Evolutionary conservation across 2,113 vertebrate species (phyloP), one percentile per base, ranked within the genome.

Genomic region (Colossoma macropomum): DNA sequence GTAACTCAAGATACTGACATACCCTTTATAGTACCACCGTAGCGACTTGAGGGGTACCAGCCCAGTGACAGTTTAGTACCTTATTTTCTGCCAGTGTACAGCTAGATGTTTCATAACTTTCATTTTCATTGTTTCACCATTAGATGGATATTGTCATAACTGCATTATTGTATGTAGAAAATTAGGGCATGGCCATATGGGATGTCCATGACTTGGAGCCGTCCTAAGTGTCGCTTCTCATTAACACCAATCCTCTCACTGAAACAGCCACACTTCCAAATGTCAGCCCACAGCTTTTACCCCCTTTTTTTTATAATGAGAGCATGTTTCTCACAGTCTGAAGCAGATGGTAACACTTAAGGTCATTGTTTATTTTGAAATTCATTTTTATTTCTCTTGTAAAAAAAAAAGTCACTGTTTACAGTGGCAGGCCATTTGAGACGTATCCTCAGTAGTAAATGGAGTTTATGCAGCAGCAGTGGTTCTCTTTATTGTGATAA

Each of bases 401-500:
- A 8, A 1, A 45, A 76, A 8, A 1, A 45, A 76, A 62, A 21
- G 11, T 15, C 30, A 41, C n/a, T 69, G 50, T 82, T 82, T 76
- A 82, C 56, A 25, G 32, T 59, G 34, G 63, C 21, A 17, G 25
- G 65, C 38, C 48, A 13, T 38, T 66, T 66, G 19, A 34, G 32
- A 68, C 6, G 17, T 68, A 6, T 82, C 10, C 30, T 68, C n/a
- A 45, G 19, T 63, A 50, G 69, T 71, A 80, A 71, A 71, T 19
- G 48, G 65, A 80, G 65, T 27, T 71, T 80, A 54, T 60, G 38
- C 54, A 62, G 34, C 52, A 72, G 52, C 54, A 72, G 69, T 56
- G 56, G 1, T 54, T 73, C 30, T 30, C 30, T 66, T 75, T 66
- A 65, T 82, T 59, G 80, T 82, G 69, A 73, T n/a, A 63, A 32